Percentiles rank a stretch among this genome's conserved stretches.
Conservation (phyloP, 1,140 invertebrate species). For the Apis dorsata region DNA sequence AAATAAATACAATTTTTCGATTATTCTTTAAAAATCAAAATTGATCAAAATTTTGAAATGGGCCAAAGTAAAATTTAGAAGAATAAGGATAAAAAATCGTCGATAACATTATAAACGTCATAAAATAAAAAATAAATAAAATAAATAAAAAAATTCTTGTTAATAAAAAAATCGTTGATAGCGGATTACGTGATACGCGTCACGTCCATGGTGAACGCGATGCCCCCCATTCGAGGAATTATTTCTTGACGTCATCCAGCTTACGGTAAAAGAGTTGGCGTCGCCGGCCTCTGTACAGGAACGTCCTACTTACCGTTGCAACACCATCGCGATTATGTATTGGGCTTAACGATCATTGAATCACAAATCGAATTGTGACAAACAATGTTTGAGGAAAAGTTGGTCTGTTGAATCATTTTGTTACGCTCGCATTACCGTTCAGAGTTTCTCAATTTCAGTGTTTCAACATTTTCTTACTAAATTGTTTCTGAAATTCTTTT, state of each 20-base stretch:
- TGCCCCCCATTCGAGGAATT: conserved; percentile 10
- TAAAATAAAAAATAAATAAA: too few relatives aligned
- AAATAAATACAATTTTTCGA: too few relatives aligned
- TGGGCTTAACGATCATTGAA: conserved; percentile 30
- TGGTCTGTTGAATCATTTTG: not conserved
- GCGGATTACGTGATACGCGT: conserved; percentile 34
- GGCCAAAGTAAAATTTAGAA: too few relatives aligned
- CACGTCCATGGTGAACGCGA: conserved; percentile 19
- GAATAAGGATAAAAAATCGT: too few relatives aligned
- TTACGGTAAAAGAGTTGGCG: conserved; percentile 45
- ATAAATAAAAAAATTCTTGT: too few relatives aligned
- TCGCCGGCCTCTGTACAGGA: not conserved
- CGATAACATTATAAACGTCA: too few relatives aligned
- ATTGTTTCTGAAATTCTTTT: too few relatives aligned
- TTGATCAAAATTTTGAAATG: too few relatives aligned
- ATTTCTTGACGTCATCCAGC: conserved; percentile 37
- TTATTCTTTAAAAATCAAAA: too few relatives aligned
- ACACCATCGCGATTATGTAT: conserved; percentile 12
- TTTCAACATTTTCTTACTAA: too few relatives aligned
- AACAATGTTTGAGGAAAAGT: not conserved
- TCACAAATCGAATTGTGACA: conserved; percentile 27
- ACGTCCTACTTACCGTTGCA: conserved; percentile 52
- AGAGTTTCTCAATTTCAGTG: too few relatives aligned
- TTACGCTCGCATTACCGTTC: not conserved
- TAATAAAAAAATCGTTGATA: conserved; percentile 11